A percentile compares a stretch with the other conserved stretches of the same genome.
Evolutionary conservation across 2,888 invertebrate species (phyloP).

Genomic region (Muscina levida): DNA sequence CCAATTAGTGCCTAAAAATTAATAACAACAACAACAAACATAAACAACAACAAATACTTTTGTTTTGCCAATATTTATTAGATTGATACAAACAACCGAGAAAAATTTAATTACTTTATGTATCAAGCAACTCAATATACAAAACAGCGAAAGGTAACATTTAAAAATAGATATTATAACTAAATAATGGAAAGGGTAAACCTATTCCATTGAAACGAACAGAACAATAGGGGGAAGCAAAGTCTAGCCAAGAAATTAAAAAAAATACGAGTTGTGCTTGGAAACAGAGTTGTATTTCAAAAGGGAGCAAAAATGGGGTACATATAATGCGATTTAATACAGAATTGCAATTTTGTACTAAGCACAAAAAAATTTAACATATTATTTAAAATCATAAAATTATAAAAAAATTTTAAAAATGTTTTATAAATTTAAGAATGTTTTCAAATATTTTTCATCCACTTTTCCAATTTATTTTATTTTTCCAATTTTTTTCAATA

Average conservation of each 20-base stretch:
- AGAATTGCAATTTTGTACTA: too few species aligned
- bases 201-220: not conserved
- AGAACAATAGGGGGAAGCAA: too few species aligned
- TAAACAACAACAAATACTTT: slow-evolving; percentile 49
- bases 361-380: too few species aligned
- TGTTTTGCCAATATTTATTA: slow-evolving; percentile 55
- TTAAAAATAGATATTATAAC: not conserved
- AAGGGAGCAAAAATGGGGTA: not conserved
- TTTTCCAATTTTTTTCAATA: too few species aligned
- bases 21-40: not conserved
- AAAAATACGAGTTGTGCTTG: too few species aligned
- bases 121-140: not conserved
- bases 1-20: slow-evolving; percentile 61
- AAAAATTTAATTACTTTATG: slow-evolving; percentile 28
- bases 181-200: not conserved
- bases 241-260: too few species aligned
- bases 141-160: slow-evolving; percentile 32
- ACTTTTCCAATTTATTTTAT: too few species aligned
- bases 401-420: not conserved
- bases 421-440: too few species aligned
- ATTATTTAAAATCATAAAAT: not conserved
- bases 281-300: slow-evolving; percentile 6
- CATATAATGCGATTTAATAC: not conserved
- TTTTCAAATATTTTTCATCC: too few species aligned
- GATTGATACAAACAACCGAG: slow-evolving; percentile 6